Evolutionary conservation across 2,797 vertebrate species (phyloP), one percentile per base, ranked within the genome.

Genomic region (Myripristis jacobus): DNA sequence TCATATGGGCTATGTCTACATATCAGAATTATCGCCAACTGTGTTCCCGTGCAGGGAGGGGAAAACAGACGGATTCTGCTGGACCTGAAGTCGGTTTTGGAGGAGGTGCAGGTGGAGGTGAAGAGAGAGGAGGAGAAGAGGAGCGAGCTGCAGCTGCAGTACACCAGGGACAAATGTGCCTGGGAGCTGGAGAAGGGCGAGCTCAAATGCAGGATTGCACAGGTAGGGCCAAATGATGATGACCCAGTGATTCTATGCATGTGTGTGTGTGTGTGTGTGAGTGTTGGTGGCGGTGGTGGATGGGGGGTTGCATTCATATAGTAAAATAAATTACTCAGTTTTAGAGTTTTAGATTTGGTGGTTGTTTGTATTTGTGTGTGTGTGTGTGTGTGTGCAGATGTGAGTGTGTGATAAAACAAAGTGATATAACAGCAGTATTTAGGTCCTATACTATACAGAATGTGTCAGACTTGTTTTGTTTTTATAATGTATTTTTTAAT

Each of bases 161-260:
- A 92, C 85, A 94, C 90, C 43, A 88, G 84, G 85, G 91, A 93
- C 84, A 90, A 86, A 62, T 88, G 90, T 80, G 89, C 91, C 31
- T 95, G 94, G 94, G 92, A 95, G 24, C 78, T 92, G 84, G 94
- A 95, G 89, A 92, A 87, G 84, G 82, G 90, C 19, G 91, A 95
- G 51, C 89, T 95, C 50, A 92, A 94, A 70, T 89, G 89, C 81
- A 87, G 90, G 65, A 87, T 95, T 81, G 88, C 82, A 31, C 93
- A 95, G 93, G 94, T 96, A 80, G 0, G 31, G n/a, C 7, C 31
- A 29, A n/a, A 18, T n/a, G 10, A 2, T 6, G 77, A 7, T 2
- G 77, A 64, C 15, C 56, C 12, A 55, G 1, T 34, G 13, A 53
- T 9, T 21, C 48, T 19, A 51, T n/a, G 22, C 22, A 15, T 56